These are phyloP conservation scores for Daboia siamensis DNA, from an alignment of 2,113 vertebrate species.

Conservation along the genomic window DNA sequence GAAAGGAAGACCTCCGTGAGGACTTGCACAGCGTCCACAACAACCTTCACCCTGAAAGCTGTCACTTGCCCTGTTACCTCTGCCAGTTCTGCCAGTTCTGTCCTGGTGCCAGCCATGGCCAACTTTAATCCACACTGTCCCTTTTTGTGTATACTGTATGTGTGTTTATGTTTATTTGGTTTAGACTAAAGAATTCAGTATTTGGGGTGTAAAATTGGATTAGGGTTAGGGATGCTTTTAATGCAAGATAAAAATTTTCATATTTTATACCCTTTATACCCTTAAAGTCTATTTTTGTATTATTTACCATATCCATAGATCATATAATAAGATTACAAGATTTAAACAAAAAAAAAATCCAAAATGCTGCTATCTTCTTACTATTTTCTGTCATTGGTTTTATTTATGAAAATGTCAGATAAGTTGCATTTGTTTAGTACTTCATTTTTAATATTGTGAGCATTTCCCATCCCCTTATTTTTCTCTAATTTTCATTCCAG, in stretches of 20 bases:
- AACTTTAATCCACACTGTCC: neutral
- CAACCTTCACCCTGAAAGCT: neutral
- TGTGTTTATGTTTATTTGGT: neutral
- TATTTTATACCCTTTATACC: neutral
- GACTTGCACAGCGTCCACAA: neutral
- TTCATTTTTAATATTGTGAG: neutral
- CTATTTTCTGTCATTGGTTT: neutral
- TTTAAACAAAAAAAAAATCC: neutral
- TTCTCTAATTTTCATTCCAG: slow-evolving; percentile 62
- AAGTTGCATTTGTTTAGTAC: neutral
- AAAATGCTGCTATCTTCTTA: neutral
- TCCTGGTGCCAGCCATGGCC: neutral
- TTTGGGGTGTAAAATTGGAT: neutral
- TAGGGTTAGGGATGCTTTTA: neutral
- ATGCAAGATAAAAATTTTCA: neutral
- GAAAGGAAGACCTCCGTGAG: neutral
- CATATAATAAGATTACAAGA: neutral
- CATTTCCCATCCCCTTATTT: neutral
- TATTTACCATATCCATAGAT: neutral
- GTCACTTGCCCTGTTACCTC: neutral
- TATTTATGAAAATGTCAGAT: neutral
- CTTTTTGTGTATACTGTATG: neutral
- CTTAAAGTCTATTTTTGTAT: neutral
- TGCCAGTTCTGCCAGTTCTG: neutral
- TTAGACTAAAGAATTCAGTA: neutral